Conservation (phyloP, 2,888 invertebrate species). For the Metallyticus violacea region DNA sequence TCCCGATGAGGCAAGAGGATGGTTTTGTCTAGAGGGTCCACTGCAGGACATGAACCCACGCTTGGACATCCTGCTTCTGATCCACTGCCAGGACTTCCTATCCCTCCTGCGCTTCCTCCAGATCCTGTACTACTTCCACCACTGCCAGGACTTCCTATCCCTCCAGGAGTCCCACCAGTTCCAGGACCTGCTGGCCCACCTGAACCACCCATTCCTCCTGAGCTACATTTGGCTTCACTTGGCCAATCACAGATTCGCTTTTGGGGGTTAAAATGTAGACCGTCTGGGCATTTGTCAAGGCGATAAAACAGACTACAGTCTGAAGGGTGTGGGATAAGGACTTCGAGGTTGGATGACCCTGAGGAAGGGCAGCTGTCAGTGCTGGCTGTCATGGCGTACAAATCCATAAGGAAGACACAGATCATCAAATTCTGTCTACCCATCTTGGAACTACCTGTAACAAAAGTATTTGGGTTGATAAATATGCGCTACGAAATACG, state of each 20-base stretch:
- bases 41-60: not conserved
- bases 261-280: not conserved
- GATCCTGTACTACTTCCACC: not conserved
- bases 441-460: not conserved
- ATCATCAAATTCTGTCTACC: not conserved
- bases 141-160: not conserved
- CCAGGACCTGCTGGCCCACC: not conserved
- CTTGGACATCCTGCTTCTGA: not conserved
- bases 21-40: slow-evolving; percentile 8
- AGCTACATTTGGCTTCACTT: not conserved
- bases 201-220: not conserved
- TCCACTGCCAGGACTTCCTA: not conserved
- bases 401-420: not conserved
- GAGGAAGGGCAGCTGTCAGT: not conserved
- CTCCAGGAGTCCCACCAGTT: not conserved
- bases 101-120: not conserved
- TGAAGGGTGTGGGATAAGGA: not conserved
- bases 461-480: not conserved
- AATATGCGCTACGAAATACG: not conserved
- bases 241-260: not conserved
- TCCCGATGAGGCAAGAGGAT: slow-evolving; percentile 13
- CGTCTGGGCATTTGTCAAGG: not conserved
- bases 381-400: not conserved
- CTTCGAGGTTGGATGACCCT: not conserved
- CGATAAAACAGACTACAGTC: not conserved